Evolutionary conservation across 2,888 invertebrate species (phyloP).

Genomic region (Theretra japonica): DNA sequence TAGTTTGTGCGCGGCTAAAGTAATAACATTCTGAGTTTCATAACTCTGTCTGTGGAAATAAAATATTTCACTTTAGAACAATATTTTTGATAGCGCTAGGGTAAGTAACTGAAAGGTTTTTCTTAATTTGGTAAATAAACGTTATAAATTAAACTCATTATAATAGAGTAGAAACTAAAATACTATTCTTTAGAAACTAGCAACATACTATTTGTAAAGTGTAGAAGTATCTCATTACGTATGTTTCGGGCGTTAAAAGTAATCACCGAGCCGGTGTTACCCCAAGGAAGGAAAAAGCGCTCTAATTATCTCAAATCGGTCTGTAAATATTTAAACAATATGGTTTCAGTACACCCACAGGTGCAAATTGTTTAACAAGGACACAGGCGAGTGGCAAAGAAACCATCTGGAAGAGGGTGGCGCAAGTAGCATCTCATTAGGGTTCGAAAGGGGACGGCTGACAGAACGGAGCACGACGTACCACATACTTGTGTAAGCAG

Average conservation of each 20-base stretch:
- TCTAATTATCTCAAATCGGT: constrained; percentile 58
- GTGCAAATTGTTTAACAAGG: constrained; percentile 9
- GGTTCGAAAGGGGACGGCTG: background rate
- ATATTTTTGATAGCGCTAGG: too few relatives aligned
- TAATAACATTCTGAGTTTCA: too few relatives aligned
- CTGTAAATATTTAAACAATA: constrained; percentile 60
- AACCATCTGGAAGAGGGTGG: constrained; percentile 15
- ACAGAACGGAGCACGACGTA: background rate
- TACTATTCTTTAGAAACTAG: background rate
- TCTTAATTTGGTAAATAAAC: too few relatives aligned
- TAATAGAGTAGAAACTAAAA: too few relatives aligned
- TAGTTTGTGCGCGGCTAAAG: too few relatives aligned
- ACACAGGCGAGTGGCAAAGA: background rate
- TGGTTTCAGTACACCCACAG: background rate
- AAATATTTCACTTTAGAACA: too few relatives aligned
- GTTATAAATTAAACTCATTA: too few relatives aligned
- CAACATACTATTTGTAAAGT: background rate
- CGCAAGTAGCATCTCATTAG: background rate
- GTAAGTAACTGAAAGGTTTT: too few relatives aligned
- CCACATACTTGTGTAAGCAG: background rate
- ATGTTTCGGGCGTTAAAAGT: constrained; percentile 64
- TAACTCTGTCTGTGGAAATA: too few relatives aligned
- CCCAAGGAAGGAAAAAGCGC: constrained; percentile 56
- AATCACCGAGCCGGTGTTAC: constrained; percentile 62
- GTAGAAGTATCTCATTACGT: constrained; percentile 58